Base-by-base conservation (phyloP, 2,113 vertebrate genomes). In the Bombycilla garrulus region DNA sequence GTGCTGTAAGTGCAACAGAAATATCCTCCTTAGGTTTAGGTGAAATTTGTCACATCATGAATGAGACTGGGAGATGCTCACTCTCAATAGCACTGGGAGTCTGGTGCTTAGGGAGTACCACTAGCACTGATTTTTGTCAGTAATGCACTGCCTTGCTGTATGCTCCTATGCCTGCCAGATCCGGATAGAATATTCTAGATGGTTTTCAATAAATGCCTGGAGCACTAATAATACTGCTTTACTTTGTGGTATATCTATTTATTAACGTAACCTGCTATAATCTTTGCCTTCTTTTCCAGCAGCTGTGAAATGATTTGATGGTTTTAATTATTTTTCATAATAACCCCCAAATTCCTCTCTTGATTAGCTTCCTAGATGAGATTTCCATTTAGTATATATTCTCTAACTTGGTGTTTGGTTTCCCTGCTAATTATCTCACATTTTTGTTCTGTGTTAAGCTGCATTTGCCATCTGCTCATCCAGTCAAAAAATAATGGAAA, bases 301-400 rank as follows among this genome's bases (percentile, higher is more conserved):
- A 95, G 79, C 84, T 95, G 88, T 90, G 86, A 90, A 93, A 95
- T 95, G 53, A 88, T 90, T 78, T 90, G 79, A 84, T 88, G 57
- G 57, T 60, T 94, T 95, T 76, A 93, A 95, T 95, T 93, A 89
- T 93, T 96, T 96, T 91, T 87, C 76, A 91, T 94, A 93, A 95
- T 91, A 94, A 88, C 81, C 66, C 62, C 73, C 54, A 85, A 97
- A 96, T 96, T 96, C 69, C 53, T 96, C 82, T 92, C 92, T 90
- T 96, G 95, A 97, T 96, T 94, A 97, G 95, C 94, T 94, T 88
- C 64, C 82, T 96, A 93, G 93, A 97, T 94, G 93, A 95, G 92
- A 96, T 92, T 96, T 95, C 72, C 88, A 92, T 93, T 96, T 95
- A 95, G 90, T 92, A 71, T 74, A 74, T 95, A 94, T 95, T 95